These are phyloP conservation scores for Anthoscopus minutus DNA, from an alignment of 2,113 vertebrate genomes.

Conservation along the genomic window DNA sequence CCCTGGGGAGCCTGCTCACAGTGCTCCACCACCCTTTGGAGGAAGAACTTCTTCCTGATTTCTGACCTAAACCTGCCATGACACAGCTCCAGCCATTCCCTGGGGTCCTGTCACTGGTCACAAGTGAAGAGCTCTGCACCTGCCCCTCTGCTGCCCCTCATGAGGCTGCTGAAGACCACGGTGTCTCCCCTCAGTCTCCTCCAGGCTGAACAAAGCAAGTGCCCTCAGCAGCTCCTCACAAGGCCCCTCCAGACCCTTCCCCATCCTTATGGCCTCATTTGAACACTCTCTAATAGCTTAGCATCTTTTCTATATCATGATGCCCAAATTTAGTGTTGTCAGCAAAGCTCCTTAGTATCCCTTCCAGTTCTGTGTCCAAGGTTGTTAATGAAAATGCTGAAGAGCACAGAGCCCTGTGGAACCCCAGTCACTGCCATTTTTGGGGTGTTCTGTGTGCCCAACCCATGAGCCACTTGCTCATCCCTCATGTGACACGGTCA, in stretches of 20 bases:
- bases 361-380: neutral
- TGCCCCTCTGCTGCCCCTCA: neutral
- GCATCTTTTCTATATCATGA: neutral
- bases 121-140: neutral
- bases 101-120: neutral
- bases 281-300: neutral
- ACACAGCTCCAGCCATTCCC: neutral
- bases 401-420: neutral
- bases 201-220: neutral
- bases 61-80: neutral
- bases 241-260: neutral
- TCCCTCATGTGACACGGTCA: accelerated
- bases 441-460: neutral
- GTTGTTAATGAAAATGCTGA: neutral
- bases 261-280: neutral
- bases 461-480: neutral
- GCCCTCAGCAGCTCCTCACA: neutral
- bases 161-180: neutral
- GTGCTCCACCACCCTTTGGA: neutral
- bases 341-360: neutral
- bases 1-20: neutral
- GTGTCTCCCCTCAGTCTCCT: neutral
- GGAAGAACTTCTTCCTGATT: neutral
- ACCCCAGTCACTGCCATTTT: neutral
- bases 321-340: neutral